These are phyloP conservation scores for Xyrauchen texanus DNA, from an alignment of 2,113 vertebrate genomes.

Conservation along the genomic window DNA sequence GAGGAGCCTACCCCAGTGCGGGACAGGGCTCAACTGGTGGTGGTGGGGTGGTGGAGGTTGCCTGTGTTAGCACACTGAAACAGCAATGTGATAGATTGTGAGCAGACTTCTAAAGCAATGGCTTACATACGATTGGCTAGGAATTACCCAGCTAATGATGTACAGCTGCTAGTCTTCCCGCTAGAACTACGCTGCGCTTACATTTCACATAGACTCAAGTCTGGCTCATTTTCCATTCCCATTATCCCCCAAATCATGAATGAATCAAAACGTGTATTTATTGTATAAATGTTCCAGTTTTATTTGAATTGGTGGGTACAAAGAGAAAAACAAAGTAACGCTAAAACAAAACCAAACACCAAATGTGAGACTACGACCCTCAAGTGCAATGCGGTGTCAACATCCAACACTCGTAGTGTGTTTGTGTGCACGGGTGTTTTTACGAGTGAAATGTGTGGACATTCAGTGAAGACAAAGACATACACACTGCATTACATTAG, in stretches of 20 bases:
- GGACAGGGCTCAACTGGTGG: too few relatives aligned
- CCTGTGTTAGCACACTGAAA: too few relatives aligned
- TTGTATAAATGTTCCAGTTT: conserved; percentile 34
- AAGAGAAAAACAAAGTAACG: conserved; percentile 67
- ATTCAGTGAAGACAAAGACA: conserved; percentile 81
- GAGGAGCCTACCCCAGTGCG: too few relatives aligned
- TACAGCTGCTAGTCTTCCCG: too few relatives aligned
- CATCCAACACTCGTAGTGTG: conserved; percentile 61
- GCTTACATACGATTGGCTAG: too few relatives aligned
- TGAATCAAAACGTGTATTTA: neutral
- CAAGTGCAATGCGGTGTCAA: conserved; percentile 44
- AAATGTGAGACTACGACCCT: conserved; percentile 19
- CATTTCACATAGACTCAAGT: neutral
- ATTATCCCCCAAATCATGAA: neutral
- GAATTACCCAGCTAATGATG: too few relatives aligned
- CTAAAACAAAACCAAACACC: conserved; percentile 59
- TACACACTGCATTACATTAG: conserved; percentile 67
- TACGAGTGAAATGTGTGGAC: conserved; percentile 64
- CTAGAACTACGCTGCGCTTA: too few relatives aligned
- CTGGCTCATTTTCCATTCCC: too few relatives aligned
- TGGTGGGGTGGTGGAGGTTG: too few relatives aligned
- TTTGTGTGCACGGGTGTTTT: too few relatives aligned
- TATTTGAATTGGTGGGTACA: conserved; percentile 77
- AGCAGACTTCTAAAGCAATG: too few relatives aligned
- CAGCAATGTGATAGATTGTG: too few relatives aligned